These are phyloP conservation scores for Microtus agrestis DNA, from an alignment of 2,797 vertebrate genomes.

Conservation along the genomic window DNA sequence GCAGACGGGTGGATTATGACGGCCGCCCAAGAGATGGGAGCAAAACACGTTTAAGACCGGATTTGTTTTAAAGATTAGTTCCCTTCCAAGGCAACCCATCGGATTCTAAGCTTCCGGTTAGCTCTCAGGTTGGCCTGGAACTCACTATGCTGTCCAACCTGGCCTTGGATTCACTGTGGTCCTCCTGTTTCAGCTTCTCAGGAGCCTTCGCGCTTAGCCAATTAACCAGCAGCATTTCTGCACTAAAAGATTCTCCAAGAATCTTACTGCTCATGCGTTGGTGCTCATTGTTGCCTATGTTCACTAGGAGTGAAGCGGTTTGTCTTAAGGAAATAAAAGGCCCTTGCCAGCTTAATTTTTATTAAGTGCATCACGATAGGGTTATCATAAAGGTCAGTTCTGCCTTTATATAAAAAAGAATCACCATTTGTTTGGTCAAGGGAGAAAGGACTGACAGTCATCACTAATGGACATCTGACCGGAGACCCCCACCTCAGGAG, in stretches of 20 bases:
- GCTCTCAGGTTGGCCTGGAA: neutral
- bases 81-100: neutral
- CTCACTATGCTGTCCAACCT: neutral
- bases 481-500: neutral
- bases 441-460: neutral
- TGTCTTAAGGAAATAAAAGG: neutral
- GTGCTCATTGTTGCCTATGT: neutral
- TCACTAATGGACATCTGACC: neutral
- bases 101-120: neutral
- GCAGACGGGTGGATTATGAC: neutral
- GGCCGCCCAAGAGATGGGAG: neutral
- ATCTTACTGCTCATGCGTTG: neutral
- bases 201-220: neutral
- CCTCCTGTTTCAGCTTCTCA: neutral
- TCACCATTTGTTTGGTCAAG: neutral
- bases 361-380: neutral
- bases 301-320: neutral
- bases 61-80: neutral
- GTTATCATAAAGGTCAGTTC: neutral
- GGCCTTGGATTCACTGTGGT: neutral
- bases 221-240: neutral
- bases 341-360: neutral
- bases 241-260: neutral
- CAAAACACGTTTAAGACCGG: neutral
- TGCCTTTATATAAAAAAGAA: slow-evolving; percentile 34